phyloP scores from a whole-genome alignment of 2,888 invertebrate genomes.

The Linnaemya vulpina region DNA sequence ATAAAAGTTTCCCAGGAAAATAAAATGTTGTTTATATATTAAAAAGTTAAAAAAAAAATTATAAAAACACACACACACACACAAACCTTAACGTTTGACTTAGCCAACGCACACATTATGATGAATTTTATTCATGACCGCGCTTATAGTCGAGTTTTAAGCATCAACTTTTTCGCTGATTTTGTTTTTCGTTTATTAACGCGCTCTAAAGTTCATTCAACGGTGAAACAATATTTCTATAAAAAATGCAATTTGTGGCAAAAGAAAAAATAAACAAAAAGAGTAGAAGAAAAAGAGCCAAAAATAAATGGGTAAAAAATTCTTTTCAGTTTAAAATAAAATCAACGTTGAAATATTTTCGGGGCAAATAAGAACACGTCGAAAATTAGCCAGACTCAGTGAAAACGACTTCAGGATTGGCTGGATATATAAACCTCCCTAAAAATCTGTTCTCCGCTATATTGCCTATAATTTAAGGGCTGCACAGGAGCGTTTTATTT shows the following conservation, averaged over 20 bases:
- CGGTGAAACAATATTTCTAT: constrained; percentile 52
- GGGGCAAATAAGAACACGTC: constrained; percentile 54
- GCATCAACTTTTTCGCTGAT: constrained; percentile 45
- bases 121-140: constrained; percentile 69
- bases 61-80: background rate
- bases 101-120: constrained; percentile 49
- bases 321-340: constrained; percentile 27
- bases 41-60: constrained; percentile 22
- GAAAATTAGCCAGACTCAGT: constrained; percentile 56
- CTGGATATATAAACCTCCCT: too few species aligned
- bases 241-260: constrained; percentile 46
- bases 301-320: constrained; percentile 25
- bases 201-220: constrained; percentile 63
- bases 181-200: constrained; percentile 44
- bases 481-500: too few species aligned
- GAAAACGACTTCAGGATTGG: constrained; percentile 9
- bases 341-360: constrained; percentile 41
- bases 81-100: constrained; percentile 27
- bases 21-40: constrained; percentile 43
- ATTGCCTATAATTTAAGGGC: too few species aligned
- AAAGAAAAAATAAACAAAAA: constrained; percentile 39
- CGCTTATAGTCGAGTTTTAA: constrained; percentile 55
- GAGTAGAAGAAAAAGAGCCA: background rate
- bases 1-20: background rate
- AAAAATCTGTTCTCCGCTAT: too few species aligned